Percentiles rank a stretch among this genome's conserved stretches.
phyloP scores from a whole-genome alignment of 2,797 vertebrate species.

The Dromococcyx pavoninus region DNA sequence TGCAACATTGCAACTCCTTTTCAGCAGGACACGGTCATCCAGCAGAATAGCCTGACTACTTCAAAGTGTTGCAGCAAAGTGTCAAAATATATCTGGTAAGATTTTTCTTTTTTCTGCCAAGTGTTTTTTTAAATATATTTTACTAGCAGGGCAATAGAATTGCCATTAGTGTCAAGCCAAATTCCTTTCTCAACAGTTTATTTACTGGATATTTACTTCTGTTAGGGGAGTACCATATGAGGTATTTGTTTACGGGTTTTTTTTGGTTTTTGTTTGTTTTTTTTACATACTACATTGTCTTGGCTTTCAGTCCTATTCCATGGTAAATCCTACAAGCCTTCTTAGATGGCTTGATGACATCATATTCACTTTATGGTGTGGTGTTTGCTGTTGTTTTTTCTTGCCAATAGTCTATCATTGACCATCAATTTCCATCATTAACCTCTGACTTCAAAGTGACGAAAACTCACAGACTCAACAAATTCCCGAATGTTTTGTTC shows the following conservation, averaged over 20 bases:
- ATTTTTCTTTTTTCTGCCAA: background rate
- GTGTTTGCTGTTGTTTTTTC: background rate
- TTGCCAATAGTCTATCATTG: too few relatives aligned
- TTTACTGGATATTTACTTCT: constrained; percentile 10
- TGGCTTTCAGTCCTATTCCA: background rate
- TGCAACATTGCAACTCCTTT: background rate
- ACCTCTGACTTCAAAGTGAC: background rate
- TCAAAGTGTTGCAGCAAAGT: background rate
- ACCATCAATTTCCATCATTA: background rate
- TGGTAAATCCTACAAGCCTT: background rate
- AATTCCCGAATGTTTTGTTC: background rate
- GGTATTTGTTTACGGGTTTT: background rate
- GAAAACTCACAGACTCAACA: background rate
- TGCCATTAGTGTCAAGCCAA: background rate
- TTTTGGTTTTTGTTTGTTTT: background rate
- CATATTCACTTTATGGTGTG: background rate
- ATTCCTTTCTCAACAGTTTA: background rate
- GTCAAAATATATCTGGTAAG: background rate
- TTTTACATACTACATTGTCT: background rate
- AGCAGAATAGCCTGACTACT: background rate
- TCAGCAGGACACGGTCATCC: background rate
- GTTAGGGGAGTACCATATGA: background rate
- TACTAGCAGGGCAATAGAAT: background rate
- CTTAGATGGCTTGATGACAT: background rate
- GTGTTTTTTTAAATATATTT: background rate